phyloP scores from a whole-genome alignment of 2,797 vertebrate species.

The Halcyon smyrnensis region DNA sequence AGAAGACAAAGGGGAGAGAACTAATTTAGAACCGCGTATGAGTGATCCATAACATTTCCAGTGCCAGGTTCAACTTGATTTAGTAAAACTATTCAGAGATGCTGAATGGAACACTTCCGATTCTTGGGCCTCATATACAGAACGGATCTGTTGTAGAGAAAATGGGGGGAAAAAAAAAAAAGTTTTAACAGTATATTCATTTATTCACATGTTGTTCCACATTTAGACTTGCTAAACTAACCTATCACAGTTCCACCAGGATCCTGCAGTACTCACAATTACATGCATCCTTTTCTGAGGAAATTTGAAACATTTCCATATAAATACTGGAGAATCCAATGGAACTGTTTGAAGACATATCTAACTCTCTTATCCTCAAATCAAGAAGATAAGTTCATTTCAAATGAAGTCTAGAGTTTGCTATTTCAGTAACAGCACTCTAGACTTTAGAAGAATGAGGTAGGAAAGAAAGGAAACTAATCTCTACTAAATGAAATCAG shows the following conservation, averaged over 20 bases:
- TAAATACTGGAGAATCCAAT: neutral
- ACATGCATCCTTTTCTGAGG: neutral
- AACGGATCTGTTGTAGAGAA: neutral
- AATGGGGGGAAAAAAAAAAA: neutral
- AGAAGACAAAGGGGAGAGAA: neutral
- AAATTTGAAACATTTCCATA: neutral
- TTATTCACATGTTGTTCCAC: neutral
- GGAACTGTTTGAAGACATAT: neutral
- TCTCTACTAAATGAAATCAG: neutral
- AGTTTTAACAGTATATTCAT: neutral
- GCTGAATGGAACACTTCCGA: neutral
- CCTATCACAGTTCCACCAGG: neutral
- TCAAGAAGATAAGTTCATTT: neutral
- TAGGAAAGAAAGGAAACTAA: neutral
- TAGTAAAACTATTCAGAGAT: neutral
- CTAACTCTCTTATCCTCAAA: neutral
- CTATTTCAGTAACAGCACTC: neutral
- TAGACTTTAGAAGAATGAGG: neutral
- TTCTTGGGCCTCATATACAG: neutral
- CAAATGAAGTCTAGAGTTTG: neutral
- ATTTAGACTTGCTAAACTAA: neutral
- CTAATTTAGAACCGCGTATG: neutral
- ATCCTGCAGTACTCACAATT: neutral
- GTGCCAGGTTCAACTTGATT: neutral
- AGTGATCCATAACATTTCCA: neutral